phyloP scores from a whole-genome alignment of 2,797 vertebrate species.

The Pteronotus mesoamericanus region DNA sequence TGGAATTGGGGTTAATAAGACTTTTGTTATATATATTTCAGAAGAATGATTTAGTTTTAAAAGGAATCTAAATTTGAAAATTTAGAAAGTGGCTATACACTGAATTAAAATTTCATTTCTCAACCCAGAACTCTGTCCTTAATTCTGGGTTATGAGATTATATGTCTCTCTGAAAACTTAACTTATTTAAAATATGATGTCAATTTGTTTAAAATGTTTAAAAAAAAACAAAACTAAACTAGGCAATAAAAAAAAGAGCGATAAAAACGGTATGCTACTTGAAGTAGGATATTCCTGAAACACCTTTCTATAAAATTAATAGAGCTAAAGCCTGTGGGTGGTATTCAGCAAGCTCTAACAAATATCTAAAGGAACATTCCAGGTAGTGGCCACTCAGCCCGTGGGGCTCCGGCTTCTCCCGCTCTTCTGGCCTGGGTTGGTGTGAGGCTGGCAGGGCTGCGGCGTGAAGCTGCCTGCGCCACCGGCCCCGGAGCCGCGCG shows the following conservation, averaged over 20 bases:
- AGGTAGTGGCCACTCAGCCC: neutral
- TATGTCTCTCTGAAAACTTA: neutral
- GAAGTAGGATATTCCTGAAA: neutral
- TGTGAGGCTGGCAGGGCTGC: conserved; percentile 89
- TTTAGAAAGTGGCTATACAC: neutral
- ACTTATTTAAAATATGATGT: neutral
- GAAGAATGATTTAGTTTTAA: neutral
- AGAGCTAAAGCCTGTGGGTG: neutral
- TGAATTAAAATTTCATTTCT: neutral
- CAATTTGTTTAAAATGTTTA: neutral
- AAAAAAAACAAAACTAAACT: neutral
- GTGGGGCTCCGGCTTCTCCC: neutral
- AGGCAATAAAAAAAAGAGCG: neutral
- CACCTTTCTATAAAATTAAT: neutral
- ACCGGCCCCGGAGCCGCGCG: neutral
- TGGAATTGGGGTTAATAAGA: neutral
- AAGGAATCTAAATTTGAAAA: neutral
- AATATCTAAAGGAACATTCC: neutral
- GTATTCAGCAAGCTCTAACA: neutral
- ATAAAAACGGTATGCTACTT: neutral
- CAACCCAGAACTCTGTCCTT: neutral
- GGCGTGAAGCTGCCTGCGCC: conserved; percentile 82
- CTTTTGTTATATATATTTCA: neutral
- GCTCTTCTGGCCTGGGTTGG: conserved; percentile 33
- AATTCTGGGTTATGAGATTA: neutral